Conservation (phyloP, 2,888 invertebrate genomes). For the Atethmia centrago region DNA sequence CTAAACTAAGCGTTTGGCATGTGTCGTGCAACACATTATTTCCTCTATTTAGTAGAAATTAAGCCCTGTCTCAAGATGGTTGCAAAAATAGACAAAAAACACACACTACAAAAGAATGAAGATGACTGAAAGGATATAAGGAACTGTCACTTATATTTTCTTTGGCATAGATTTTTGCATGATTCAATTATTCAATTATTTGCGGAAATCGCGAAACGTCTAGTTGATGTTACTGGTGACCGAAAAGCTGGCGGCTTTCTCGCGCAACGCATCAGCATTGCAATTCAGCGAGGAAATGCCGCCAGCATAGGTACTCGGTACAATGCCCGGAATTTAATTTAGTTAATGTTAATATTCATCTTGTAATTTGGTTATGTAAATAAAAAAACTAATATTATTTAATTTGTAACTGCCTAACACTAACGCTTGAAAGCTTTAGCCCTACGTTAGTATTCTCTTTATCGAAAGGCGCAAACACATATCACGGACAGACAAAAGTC, state of each 20-base stretch:
- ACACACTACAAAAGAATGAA: background rate
- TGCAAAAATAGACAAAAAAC: background rate
- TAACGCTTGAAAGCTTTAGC: background rate
- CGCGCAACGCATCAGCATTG: too few species aligned
- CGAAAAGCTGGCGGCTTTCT: too few species aligned
- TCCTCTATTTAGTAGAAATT: background rate
- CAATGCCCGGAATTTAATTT: too few species aligned
- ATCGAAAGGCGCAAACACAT: slow-evolving; percentile 30
- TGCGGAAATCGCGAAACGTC: too few species aligned
- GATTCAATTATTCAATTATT: background rate
- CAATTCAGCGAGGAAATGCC: too few species aligned
- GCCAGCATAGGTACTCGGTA: too few species aligned
- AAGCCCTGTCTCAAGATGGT: too few species aligned
- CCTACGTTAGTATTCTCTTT: slow-evolving; percentile 12
- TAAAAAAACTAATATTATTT: too few species aligned
- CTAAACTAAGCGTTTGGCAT: background rate
- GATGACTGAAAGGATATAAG: background rate
- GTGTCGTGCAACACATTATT: background rate
- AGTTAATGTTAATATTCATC: too few species aligned
- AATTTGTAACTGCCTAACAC: background rate
- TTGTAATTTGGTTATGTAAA: too few species aligned
- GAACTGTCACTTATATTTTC: background rate
- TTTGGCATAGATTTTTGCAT: background rate
- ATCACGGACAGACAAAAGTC: slow-evolving; percentile 24
- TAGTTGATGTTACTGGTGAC: too few species aligned